Conservation (phyloP, 2,888 invertebrate genomes). For the Ariolimax columbianus region DNA sequence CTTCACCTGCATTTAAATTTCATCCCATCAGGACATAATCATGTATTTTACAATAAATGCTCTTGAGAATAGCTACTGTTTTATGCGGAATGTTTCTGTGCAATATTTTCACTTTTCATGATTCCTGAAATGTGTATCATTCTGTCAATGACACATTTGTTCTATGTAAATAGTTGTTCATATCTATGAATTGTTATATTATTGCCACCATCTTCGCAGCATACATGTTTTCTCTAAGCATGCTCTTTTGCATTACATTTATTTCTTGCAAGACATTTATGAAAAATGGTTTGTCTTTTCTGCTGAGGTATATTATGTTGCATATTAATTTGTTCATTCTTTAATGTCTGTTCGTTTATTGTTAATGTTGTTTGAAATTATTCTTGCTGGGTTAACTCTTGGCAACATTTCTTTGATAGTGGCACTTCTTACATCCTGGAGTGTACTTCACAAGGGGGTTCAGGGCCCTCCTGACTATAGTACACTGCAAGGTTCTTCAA, state of each 20-base stretch:
- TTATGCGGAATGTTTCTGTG: constrained; percentile 17
- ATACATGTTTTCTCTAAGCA: neutral
- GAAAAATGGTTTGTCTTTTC: too few relatives aligned
- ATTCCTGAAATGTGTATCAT: neutral
- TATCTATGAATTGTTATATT: neutral
- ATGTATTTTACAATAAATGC: neutral
- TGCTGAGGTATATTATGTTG: too few relatives aligned
- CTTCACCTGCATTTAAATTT: neutral
- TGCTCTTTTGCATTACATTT: neutral
- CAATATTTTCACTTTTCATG: constrained; percentile 9
- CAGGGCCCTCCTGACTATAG: too few relatives aligned
- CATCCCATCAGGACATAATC: neutral
- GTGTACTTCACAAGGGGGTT: too few relatives aligned
- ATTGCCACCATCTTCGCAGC: neutral
- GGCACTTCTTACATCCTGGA: too few relatives aligned
- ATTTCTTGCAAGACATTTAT: neutral
- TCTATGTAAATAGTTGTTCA: neutral
- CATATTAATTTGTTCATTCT: too few relatives aligned
- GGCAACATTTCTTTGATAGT: too few relatives aligned
- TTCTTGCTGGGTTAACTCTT: too few relatives aligned
- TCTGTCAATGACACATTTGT: neutral
- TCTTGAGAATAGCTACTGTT: neutral
- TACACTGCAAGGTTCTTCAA: too few relatives aligned
- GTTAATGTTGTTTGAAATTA: too few relatives aligned
- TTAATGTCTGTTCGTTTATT: too few relatives aligned